Percentiles rank a stretch among this genome's conserved stretches.
Conservation (phyloP, 2,113 vertebrate species). For the Paedocypris sp. region DNA sequence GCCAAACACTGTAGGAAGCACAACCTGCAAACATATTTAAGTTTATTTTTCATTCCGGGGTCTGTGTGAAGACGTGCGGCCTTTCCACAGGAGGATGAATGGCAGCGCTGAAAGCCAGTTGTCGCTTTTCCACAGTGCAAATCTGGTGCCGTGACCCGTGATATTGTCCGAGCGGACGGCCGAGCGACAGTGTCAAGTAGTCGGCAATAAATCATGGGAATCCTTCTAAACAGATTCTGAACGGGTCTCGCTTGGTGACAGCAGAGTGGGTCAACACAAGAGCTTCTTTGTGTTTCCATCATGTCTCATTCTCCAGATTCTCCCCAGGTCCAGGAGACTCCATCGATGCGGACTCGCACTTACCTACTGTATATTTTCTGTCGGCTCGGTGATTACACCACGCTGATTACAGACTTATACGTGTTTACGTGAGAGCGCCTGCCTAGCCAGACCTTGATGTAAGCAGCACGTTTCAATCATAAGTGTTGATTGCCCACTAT, state of each 20-base stretch:
- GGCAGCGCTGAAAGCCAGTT: constrained; percentile 41
- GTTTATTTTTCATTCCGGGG: constrained; percentile 35
- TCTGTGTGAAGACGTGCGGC: constrained; percentile 24
- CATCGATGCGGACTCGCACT: neutral
- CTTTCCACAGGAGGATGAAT: constrained; percentile 29
- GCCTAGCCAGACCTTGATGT: constrained; percentile 2
- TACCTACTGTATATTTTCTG: constrained; percentile 20
- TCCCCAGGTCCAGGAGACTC: constrained; percentile 36
- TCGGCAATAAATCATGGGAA: constrained; percentile 58
- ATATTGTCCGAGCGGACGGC: constrained; percentile 57
- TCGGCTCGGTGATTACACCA: constrained; percentile 5
- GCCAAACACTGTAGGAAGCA: neutral
- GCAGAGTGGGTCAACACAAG: constrained; percentile 51
- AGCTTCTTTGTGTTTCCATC: constrained; percentile 53
- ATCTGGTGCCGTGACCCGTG: constrained; percentile 47
- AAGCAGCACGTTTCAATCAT: neutral
- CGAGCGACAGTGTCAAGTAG: constrained; percentile 64
- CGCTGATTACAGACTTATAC: constrained; percentile 1
- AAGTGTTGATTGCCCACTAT: neutral
- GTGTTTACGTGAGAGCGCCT: constrained; percentile 9
- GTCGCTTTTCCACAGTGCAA: constrained; percentile 21
- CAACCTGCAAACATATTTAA: constrained; percentile 38
- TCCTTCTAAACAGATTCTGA: constrained; percentile 54
- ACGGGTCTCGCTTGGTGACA: constrained; percentile 27
- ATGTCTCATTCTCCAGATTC: constrained; percentile 51